Evolutionary conservation across 2,797 vertebrate species (phyloP).

Genomic region (Acropternis orthonyx): DNA sequence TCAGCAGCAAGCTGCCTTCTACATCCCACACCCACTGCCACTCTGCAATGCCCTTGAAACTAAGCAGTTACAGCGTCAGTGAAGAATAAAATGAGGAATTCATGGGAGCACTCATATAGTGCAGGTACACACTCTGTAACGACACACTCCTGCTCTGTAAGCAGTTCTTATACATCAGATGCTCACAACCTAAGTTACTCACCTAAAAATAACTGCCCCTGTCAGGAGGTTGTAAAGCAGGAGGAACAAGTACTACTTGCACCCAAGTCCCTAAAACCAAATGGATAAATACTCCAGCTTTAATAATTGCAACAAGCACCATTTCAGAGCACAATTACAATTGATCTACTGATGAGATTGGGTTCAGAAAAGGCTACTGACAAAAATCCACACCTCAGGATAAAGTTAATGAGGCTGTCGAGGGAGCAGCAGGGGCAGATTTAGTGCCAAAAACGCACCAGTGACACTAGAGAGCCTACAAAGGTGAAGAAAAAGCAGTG

Average conservation of each 20-base stretch:
- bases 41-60: conserved; percentile 57
- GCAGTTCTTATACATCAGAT: conserved; percentile 43
- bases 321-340: conserved; percentile 25
- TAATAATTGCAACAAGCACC: neutral
- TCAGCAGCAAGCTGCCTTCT: conserved; percentile 50
- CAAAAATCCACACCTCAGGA: conserved; percentile 50
- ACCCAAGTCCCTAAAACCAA: neutral
- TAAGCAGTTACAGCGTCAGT: neutral
- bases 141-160: conserved; percentile 45
- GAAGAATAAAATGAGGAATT: conserved; percentile 55
- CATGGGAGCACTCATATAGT: neutral
- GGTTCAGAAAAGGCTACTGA: conserved; percentile 58
- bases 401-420: conserved; percentile 65
- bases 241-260: conserved; percentile 12
- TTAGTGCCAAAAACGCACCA: conserved; percentile 55
- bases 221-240: conserved; percentile 46
- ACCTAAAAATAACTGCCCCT: conserved; percentile 42
- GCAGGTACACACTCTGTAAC: neutral
- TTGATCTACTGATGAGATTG: conserved; percentile 31
- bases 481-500: neutral
- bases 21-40: neutral
- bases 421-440: conserved; percentile 50
- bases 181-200: conserved; percentile 1
- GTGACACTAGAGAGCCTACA: neutral
- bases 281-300: neutral